Evolutionary conservation across 2,113 vertebrate genomes (phyloP), one percentile per base, ranked within the genome.

Genomic region (Podarcis muralis): DNA sequence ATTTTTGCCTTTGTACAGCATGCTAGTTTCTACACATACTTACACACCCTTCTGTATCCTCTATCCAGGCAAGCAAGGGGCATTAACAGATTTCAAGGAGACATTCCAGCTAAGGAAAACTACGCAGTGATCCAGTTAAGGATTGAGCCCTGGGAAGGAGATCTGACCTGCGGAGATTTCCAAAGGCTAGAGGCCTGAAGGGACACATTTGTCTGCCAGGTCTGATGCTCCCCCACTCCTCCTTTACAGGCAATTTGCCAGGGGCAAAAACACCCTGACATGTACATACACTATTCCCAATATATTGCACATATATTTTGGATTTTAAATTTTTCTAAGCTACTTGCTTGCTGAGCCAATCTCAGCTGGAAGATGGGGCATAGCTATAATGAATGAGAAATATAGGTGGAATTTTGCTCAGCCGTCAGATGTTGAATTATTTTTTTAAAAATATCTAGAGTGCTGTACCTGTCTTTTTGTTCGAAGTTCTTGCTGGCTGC

Each of bases 381-480:
- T 32, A 4, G 27, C 32, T 32, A 72, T 13, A n/a, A 5, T 32
- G 32, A 32, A 7, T 18, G n/a, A 32, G 59, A 18, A 72, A 32
- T 32, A 32, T 2, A 57, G 76, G 27, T 25, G 25, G 23, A 16
- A 30, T 32, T n/a, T 65, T 20, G 1, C 82, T n/a, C 5, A 30
- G 27, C 77, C 5, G 27, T 25, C 32, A 37, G 25, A 27, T 16
- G 43, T 8, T 8, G 27, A 72, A 32, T 5, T 23, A 48, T 3
- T 12, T 53, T 53, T 53, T 2, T 12, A 48, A 48, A 48, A 53
- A 53, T 11, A 53, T 53, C 48, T 53, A 13, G 15, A 90, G 83
- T 1, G 53, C 88, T 59, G n/a, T 96, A 98, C 98, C 97, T 94
- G 97, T 98, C 98, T 97, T 90, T 98, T 98, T 81, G 94, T 95